Evolutionary conservation across 2,113 vertebrate genomes (phyloP), one percentile per base, ranked within the genome.

Genomic region (Callaeas wilsoni): DNA sequence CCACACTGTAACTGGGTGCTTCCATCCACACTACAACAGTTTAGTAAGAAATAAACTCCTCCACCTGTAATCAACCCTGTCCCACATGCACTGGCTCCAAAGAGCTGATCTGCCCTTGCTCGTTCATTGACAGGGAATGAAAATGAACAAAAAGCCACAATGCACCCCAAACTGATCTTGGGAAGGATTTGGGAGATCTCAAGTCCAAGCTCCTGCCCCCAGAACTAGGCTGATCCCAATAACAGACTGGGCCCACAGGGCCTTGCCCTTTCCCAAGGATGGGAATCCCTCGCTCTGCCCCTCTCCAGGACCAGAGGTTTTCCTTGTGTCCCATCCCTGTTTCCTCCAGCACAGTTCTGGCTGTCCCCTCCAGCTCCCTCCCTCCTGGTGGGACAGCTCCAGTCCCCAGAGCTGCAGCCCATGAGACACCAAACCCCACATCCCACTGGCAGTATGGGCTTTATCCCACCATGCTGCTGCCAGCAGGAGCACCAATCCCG

Each of bases 1-100:
- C 14, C 25, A 27, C 1, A 0, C 7, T 15, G 1, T 2, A n/a
- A 3, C 57, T 57, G 68, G 23, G 3, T 4, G 13, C 7, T 37
- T 42, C 44, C 59, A 52, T 9, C 53, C 49, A 37, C 33, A 4
- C 69, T 35, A 3, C 33, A 23, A 2, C 0, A 16, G 42, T 3
- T 67, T 13, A 29, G 46, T 12, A 3, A 16, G 41, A 71, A 68
- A 37, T 6, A 2, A 55, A 20, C 21, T 29, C 14, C 12, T 37
- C 37, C 53, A 39, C 16, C 32, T 73, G 62, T 5, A 19, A 14
- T 30, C 74, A 67, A 6, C 22, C 1, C 79, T 4, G 17, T 30
- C 46, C 39, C 4, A 1, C 3, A 0, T 0, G 42, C 6, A 16
- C 68, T n/a, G 26, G 16, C 44, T 42, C 19, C 50, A 62, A 7